phyloP scores from a whole-genome alignment of 2,888 invertebrate genomes.

The Xestia rhomboidea region DNA sequence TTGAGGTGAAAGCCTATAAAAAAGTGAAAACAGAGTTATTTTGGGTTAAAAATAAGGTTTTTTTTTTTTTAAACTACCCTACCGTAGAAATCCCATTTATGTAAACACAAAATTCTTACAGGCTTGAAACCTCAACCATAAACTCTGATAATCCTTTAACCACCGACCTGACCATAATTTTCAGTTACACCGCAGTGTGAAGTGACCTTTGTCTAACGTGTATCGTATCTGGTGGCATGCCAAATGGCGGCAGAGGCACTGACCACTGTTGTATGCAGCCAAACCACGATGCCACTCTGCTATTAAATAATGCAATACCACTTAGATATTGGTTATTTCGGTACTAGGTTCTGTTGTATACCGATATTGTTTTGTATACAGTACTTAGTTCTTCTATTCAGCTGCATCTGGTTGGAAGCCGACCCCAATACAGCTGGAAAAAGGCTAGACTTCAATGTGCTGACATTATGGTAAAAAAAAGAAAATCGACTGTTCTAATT shows the following conservation, averaged over 20 bases:
- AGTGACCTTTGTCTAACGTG: slow-evolving; percentile 39
- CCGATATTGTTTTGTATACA: slow-evolving; percentile 18
- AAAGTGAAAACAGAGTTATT: too few species aligned
- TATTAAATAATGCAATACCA: slow-evolving; percentile 46
- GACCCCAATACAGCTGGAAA: too few species aligned
- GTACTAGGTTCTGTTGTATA: not conserved
- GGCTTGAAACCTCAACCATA: not conserved
- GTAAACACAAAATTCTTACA: not conserved
- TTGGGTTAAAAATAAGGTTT: too few species aligned
- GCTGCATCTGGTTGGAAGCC: too few species aligned
- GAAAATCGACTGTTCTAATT: not conserved
- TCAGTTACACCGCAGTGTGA: slow-evolving; percentile 49
- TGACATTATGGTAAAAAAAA: too few species aligned
- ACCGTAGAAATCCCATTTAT: too few species aligned
- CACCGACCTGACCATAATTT: slow-evolving; percentile 22
- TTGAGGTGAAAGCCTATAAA: too few species aligned
- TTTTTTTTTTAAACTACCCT: too few species aligned
- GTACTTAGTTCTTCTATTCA: too few species aligned
- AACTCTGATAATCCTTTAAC: slow-evolving; percentile 22
- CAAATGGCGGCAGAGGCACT: slow-evolving; percentile 49
- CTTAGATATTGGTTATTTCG: slow-evolving; percentile 18
- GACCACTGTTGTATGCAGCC: slow-evolving; percentile 48
- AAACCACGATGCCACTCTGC: slow-evolving; percentile 42
- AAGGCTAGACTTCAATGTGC: too few species aligned
- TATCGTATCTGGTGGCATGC: slow-evolving; percentile 59